phyloP scores from a whole-genome alignment of 92 coral and sea anemone species.

The Zoanthus gigantus region DNA sequence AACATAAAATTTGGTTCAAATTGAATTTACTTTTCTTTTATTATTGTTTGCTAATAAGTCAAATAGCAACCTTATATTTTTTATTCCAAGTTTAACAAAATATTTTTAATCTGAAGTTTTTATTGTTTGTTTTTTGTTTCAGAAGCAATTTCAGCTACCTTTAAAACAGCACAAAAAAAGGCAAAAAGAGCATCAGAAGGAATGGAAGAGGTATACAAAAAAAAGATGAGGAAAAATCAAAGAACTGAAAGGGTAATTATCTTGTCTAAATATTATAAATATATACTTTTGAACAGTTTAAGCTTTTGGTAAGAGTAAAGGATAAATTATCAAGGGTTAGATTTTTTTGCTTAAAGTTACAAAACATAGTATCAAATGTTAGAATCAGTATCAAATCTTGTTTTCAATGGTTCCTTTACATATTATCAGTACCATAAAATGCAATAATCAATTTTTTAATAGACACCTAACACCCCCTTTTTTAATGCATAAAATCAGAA shows the following conservation, averaged over 20 bases:
- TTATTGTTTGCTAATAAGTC: not conserved
- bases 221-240: slow-evolving; percentile 40
- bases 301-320: no score
- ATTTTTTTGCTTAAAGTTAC: no score
- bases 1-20: slow-evolving; percentile 1
- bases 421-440: no score
- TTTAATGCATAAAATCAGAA: no score
- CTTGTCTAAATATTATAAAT: no score
- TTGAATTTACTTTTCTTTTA: not conserved
- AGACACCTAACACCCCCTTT: no score
- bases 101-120: not conserved
- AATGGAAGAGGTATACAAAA: slow-evolving; percentile 26
- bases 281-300: no score
- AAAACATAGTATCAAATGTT: no score
- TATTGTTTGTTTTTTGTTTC: not conserved
- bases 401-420: no score
- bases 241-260: slow-evolving; percentile 48
- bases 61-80: not conserved
- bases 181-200: slow-evolving; percentile 35
- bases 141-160: slow-evolving; percentile 51
- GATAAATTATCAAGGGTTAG: no score
- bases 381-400: no score
- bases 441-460: no score
- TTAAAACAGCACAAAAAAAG: slow-evolving; percentile 39
- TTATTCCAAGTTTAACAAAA: not conserved